Base-by-base conservation (phyloP, 2,797 vertebrate species). In the Myotis findleyi region DNA sequence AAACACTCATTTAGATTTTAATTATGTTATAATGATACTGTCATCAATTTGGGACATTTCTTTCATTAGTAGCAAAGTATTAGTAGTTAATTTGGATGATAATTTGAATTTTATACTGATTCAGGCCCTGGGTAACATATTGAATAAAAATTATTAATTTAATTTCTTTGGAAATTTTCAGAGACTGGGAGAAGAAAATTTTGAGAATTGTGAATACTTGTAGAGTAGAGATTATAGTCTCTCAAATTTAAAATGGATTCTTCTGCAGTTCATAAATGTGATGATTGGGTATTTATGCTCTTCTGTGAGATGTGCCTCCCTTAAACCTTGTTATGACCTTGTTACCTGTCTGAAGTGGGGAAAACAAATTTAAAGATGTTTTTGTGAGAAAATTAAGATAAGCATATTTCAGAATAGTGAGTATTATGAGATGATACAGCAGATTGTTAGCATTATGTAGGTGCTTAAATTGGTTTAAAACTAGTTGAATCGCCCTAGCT, bases 21-120 rank as follows among this genome's bases (percentile, higher is more conserved):
- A 33, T 41, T 92, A 71, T 16, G 49, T 87, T 87, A 30, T 59
- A 57, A 27, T 79, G 13, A 57, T 57, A 38, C 23, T 91, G 62
- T 30, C 41, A 83, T 69, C 8, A 84, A 27, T 79, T 79, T 91
- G 53, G 30, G 47, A 36, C 73, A 71, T 89, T 89, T 90, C 62
- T 81, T 93, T 80, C 21, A 55, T 36, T 89, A 36, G 66, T 57
- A 92, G 68, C 84, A 96, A 93, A 84, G 66, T 76, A 25, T 23
- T 95, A 20, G 11, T 89, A 72, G 47, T 90, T 16, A 91, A 81
- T 81, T 88, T 93, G 68, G 21, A 55, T 81, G 33, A 38, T 77
- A 44, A 80, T 86, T 92, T 84, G 55, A 87, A 77, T 93, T 30
- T 87, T 76, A 41, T 44, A 41, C 41, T 87, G 41, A 62, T 90